A percentile compares a stretch with the other conserved stretches of the same genome.
Evolutionary conservation across 92 coral and sea anemone genomes (phyloP).

Genomic region (Epizoanthus ramosus): DNA sequence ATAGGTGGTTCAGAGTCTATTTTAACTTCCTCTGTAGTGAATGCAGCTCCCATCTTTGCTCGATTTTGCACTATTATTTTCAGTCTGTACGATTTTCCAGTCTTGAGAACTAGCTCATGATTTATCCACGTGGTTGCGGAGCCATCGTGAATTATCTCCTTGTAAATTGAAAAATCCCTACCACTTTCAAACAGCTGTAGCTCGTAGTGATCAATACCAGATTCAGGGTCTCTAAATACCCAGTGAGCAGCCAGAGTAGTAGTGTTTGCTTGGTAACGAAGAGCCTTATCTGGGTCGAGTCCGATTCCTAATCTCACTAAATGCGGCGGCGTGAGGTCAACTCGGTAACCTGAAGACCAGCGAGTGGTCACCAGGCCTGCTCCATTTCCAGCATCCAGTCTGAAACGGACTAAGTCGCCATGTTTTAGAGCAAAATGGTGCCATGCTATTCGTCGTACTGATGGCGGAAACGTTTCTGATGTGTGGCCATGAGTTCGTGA

Average conservation of each 20-base stretch:
- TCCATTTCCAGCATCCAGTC: not conserved
- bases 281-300: not conserved
- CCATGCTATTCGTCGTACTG: not conserved
- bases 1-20: not conserved
- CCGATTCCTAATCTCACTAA: not conserved
- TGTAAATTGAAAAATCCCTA: not conserved
- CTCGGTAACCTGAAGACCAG: not conserved
- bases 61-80: not conserved
- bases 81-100: not conserved
- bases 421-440: not conserved
- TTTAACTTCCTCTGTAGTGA: not conserved
- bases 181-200: not conserved
- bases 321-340: not conserved
- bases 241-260: not conserved
- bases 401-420: not conserved
- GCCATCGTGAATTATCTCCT: not conserved
- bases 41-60: conserved; percentile 1
- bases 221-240: not conserved
- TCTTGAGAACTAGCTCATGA: not conserved
- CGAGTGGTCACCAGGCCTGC: not conserved
- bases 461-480: not conserved
- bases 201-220: not conserved
- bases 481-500: not conserved
- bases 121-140: not conserved
- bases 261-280: not conserved